A percentile compares a stretch with the other conserved stretches of the same genome.
Conservation (phyloP, 1,140 invertebrate species). For the Saxidomus purpurata region DNA sequence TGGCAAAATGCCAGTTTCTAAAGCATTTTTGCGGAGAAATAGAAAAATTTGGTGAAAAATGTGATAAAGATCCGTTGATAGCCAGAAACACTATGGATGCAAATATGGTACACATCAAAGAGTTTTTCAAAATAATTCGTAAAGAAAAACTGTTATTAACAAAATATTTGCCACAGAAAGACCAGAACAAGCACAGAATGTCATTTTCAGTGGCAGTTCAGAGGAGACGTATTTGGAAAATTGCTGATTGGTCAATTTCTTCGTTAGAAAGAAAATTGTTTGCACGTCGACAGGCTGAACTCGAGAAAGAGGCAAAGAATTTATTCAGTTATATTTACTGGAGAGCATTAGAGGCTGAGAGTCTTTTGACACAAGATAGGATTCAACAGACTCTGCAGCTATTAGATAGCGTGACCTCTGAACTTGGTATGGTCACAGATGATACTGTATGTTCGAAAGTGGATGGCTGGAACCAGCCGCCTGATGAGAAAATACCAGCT, state of each 20-base stretch:
- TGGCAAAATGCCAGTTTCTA: slow-evolving; percentile 14
- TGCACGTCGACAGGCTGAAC: slow-evolving; percentile 10
- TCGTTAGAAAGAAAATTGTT: slow-evolving; percentile 14
- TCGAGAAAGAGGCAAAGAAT: not conserved
- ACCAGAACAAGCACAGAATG: not conserved
- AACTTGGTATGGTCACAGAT: slow-evolving; percentile 19
- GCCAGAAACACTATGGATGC: not conserved
- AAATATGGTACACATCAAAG: slow-evolving; percentile 17
- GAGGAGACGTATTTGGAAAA: slow-evolving; percentile 7
- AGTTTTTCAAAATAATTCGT: slow-evolving; percentile 18
- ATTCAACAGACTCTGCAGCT: not conserved
- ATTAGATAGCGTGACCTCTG: not conserved
- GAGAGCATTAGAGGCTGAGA: not conserved
- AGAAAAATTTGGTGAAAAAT: slow-evolving; percentile 2
- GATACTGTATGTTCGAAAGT: slow-evolving; percentile 4
- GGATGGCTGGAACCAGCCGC: not conserved
- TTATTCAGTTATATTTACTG: slow-evolving; percentile 41
- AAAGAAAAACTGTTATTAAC: not conserved
- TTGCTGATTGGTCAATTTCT: not conserved
- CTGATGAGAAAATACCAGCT: slow-evolving; percentile 14
- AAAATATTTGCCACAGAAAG: slow-evolving; percentile 10
- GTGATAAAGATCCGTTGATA: not conserved
- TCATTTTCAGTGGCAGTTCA: not conserved
- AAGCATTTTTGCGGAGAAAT: not conserved
- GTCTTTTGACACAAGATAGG: not conserved